phyloP scores from a whole-genome alignment of 2,888 invertebrate genomes.

The Noctua janthina region DNA sequence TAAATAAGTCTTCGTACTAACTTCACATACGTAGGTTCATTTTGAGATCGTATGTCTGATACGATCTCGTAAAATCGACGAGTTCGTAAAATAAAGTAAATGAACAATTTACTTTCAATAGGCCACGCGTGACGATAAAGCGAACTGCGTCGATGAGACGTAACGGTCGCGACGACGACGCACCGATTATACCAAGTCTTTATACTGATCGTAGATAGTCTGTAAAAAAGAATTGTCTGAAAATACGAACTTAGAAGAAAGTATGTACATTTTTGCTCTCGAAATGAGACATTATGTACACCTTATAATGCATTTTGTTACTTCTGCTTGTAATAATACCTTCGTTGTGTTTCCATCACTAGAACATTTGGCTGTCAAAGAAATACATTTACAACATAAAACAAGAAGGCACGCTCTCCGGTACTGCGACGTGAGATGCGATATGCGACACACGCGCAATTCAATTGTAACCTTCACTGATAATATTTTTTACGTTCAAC shows the following conservation, averaged over 20 bases:
- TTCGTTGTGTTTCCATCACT: not conserved
- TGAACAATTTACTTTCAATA: slow-evolving; percentile 74
- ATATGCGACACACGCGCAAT: not conserved
- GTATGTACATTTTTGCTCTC: not conserved
- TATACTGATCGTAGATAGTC: slow-evolving; percentile 28
- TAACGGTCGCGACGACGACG: slow-evolving; percentile 18
- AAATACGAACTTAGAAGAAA: not conserved
- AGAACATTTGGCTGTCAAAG: not conserved
- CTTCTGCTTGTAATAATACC: not conserved
- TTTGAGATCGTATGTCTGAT: slow-evolving; percentile 13
- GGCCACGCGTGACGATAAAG: slow-evolving; percentile 67
- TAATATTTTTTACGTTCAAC: not conserved
- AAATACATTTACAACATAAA: not conserved
- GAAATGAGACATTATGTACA: not conserved
- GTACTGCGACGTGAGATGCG: not conserved
- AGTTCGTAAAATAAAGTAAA: slow-evolving; percentile 70
- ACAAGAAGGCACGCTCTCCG: not conserved
- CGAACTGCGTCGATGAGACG: slow-evolving; percentile 58
- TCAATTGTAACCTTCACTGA: not conserved
- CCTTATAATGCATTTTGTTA: not conserved
- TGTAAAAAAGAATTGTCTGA: slow-evolving; percentile 12
- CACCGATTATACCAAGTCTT: slow-evolving; percentile 7
- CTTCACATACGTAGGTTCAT: not conserved
- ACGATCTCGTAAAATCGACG: not conserved
- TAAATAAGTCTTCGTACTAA: not conserved